Conservation (phyloP, 2,113 vertebrate species). For the Vicugna pacos region DNA sequence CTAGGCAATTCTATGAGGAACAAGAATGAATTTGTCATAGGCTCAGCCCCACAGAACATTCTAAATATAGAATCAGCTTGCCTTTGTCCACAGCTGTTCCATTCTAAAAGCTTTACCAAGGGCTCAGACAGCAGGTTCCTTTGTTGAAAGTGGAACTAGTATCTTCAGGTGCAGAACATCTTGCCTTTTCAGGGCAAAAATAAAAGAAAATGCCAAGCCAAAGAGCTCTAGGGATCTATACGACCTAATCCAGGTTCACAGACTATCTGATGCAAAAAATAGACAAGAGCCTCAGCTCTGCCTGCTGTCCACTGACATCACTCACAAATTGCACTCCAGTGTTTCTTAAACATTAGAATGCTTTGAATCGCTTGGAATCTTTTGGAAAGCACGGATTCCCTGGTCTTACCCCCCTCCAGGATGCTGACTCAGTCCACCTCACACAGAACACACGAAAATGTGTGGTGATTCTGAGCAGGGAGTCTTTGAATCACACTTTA, state of each 20-base stretch:
- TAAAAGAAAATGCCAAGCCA: slow-evolving; percentile 52
- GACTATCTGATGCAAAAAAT: slow-evolving; percentile 28
- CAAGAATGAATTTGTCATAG: slow-evolving; percentile 63
- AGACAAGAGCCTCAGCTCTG: background rate
- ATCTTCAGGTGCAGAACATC: slow-evolving; percentile 55
- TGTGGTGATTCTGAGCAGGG: background rate
- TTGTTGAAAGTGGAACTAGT: slow-evolving; percentile 61
- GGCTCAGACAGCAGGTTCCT: slow-evolving; percentile 24
- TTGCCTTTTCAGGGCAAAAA: slow-evolving; percentile 56
- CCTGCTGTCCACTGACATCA: background rate
- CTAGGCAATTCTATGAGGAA: slow-evolving; percentile 53
- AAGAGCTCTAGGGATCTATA: background rate
- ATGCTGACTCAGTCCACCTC: background rate
- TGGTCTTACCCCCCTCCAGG: background rate
- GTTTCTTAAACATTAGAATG: background rate
- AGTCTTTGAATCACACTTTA: background rate
- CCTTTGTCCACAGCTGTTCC: slow-evolving; percentile 62
- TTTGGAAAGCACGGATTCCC: background rate
- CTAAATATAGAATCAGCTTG: slow-evolving; percentile 76
- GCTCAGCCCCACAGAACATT: slow-evolving; percentile 8
- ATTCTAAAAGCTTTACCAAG: slow-evolving; percentile 50
- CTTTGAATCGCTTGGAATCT: background rate
- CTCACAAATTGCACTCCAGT: background rate
- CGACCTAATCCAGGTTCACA: slow-evolving; percentile 38
- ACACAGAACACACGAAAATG: background rate